A percentile compares a stretch with the other conserved stretches of the same genome.
These are phyloP conservation scores for Antheraea yamamai DNA, from an alignment of 2,888 invertebrate species.

Conservation along the genomic window DNA sequence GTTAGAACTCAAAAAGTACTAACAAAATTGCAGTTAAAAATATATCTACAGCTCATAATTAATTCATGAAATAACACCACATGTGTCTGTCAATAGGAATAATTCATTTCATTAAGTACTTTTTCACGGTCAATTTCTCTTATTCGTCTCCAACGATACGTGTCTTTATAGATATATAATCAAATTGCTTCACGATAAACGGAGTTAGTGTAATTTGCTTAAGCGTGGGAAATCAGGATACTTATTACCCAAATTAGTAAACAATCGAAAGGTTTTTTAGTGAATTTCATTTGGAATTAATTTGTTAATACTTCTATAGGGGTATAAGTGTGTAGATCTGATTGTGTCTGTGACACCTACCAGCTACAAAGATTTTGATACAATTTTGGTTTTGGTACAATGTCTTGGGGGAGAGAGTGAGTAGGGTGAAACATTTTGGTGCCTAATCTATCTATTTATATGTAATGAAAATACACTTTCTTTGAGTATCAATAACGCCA, in stretches of 20 bases:
- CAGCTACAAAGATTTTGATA: background rate
- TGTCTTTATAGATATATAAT: conserved; percentile 37
- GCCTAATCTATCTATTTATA: too few species aligned
- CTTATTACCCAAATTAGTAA: background rate
- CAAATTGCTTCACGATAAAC: conserved; percentile 38
- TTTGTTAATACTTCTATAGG: background rate
- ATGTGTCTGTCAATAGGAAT: too few species aligned
- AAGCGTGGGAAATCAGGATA: conserved; percentile 41
- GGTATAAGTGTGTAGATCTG: background rate
- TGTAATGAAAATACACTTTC: too few species aligned
- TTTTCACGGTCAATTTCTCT: conserved; percentile 49
- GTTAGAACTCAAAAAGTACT: too few species aligned
- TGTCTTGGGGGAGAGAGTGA: too few species aligned
- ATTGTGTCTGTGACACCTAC: background rate
- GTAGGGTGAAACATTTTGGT: too few species aligned
- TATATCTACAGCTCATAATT: too few species aligned
- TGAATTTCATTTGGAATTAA: background rate
- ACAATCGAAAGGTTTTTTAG: background rate
- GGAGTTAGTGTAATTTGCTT: conserved; percentile 48
- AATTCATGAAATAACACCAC: too few species aligned
- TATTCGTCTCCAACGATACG: conserved; percentile 58
- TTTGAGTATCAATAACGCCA: too few species aligned
- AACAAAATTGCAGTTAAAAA: too few species aligned
- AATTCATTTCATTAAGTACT: conserved; percentile 18
- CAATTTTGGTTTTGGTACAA: too few species aligned